phyloP scores from a whole-genome alignment of 1,140 invertebrate genomes.

The Triops cancriformis region DNA sequence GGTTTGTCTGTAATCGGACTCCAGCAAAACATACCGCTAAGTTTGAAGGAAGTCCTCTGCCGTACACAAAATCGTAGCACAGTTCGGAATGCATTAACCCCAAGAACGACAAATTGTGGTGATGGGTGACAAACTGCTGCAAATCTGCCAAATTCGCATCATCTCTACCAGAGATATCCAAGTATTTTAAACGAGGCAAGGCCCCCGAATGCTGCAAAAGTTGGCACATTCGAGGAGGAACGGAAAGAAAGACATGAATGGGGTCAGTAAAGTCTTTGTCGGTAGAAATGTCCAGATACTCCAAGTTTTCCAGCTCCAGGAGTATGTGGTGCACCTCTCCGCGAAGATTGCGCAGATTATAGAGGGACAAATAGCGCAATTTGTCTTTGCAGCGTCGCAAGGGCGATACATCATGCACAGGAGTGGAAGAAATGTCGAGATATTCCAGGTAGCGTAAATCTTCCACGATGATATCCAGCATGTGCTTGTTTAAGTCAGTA shows the following conservation, averaged over 20 bases:
- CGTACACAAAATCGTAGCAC: slow-evolving; percentile 51
- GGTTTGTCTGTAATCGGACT: neutral
- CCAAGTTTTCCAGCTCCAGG: slow-evolving; percentile 49
- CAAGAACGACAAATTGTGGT: slow-evolving; percentile 47
- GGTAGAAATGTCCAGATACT: slow-evolving; percentile 57
- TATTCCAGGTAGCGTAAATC: slow-evolving; percentile 57
- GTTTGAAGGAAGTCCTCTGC: slow-evolving; percentile 31
- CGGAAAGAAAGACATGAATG: slow-evolving; percentile 9
- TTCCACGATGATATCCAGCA: slow-evolving; percentile 57
- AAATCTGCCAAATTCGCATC: slow-evolving; percentile 48
- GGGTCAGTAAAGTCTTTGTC: slow-evolving; percentile 38
- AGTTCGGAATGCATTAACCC: slow-evolving; percentile 53
- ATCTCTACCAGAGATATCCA: slow-evolving; percentile 56
- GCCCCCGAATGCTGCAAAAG: slow-evolving; percentile 43
- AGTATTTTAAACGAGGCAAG: slow-evolving; percentile 52
- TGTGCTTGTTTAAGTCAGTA: slow-evolving; percentile 61
- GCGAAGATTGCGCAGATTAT: slow-evolving; percentile 47
- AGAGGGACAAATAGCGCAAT: slow-evolving; percentile 54
- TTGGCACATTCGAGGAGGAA: slow-evolving; percentile 30
- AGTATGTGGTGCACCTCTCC: slow-evolving; percentile 47
- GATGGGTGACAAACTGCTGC: slow-evolving; percentile 44
- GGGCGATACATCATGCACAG: slow-evolving; percentile 57
- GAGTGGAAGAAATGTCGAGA: slow-evolving; percentile 61
- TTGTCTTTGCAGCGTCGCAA: slow-evolving; percentile 52
- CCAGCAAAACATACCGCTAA: slow-evolving; percentile 28